These are phyloP conservation scores for Drosophila paranaensis DNA, from an alignment of 2,888 invertebrate genomes.

Conservation along the genomic window DNA sequence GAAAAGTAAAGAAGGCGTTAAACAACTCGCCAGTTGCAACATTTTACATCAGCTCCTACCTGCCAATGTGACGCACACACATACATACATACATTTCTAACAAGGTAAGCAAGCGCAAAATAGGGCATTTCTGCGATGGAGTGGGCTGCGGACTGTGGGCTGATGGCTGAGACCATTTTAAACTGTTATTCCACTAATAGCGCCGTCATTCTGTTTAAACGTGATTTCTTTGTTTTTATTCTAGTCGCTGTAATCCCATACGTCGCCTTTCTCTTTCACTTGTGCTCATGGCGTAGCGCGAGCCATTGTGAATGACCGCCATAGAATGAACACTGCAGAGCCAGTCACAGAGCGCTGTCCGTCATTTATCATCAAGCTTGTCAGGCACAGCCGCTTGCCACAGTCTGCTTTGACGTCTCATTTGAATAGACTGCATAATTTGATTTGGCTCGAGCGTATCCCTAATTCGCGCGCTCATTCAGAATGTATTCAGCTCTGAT, in stretches of 20 bases:
- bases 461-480: conserved; percentile 35
- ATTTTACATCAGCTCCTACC: conserved; percentile 9
- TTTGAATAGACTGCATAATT: conserved; percentile 32
- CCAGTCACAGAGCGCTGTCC: conserved; percentile 22
- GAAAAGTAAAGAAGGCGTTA: conserved; percentile 17
- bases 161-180: conserved; percentile 22
- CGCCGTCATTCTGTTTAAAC: conserved; percentile 33
- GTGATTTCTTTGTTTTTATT: conserved; percentile 24
- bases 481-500: conserved; percentile 9
- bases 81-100: conserved; percentile 6
- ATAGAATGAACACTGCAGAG: conserved; percentile 33
- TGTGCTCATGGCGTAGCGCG: conserved; percentile 25
- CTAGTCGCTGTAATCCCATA: conserved; percentile 8
- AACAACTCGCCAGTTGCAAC: conserved; percentile 3
- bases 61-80: background rate
- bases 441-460: conserved; percentile 25
- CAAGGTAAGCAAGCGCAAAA: conserved; percentile 32
- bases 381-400: conserved; percentile 20
- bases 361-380: conserved; percentile 55
- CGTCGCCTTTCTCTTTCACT: conserved; percentile 37
- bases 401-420: conserved; percentile 36
- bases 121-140: conserved; percentile 27
- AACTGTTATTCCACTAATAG: conserved; percentile 54
- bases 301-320: conserved; percentile 30
- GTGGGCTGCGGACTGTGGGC: conserved; percentile 14